Base-by-base conservation (phyloP, 1,140 invertebrate species). In the Chymomyza costata region DNA sequence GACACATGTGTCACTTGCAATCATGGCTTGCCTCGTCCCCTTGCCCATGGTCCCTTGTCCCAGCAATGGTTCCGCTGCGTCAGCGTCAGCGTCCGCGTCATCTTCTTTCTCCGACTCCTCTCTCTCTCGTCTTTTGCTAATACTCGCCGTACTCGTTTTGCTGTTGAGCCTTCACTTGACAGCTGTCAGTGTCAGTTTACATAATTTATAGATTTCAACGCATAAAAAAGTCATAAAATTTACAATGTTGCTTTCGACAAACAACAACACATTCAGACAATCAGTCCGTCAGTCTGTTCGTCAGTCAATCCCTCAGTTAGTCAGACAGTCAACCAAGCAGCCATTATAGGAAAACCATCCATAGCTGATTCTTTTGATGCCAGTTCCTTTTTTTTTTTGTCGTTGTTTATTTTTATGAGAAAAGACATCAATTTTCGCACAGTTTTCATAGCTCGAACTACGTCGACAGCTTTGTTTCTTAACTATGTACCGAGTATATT, bases 221-320 rank as follows among this genome's bases (percentile, higher is more conserved):
- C 73, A 78, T 78, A 78, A 78, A 78, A 78, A 80, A 78, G 73
- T 78, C 73, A 80, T 78, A 78, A 78, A 78, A 78, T 78, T 67
- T 78, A 80, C 73, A 78, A 78, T 78, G 73, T 78, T 78, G 73
- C 73, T 70, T 74, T 78, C 70, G 61, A 74, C 70, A 74, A 74
- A 67, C n/a, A n/a, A n/a, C n/a, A 74, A 61, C 48, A 74, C 46
- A 67, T 52, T 57, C 39, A 51, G 40, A 58, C 59, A 48, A n/a
- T n/a, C 48, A 58, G 37, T 45, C 40, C 28, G 17, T 35, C 50
- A 43, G 43, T 11, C 60, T 16, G 11, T 21, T 48, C 61, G 57
- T 61, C n/a, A n/a, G n/a, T n/a, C n/a, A n/a, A n/a, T n/a, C n/a
- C n/a, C n/a, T 11, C 60, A n/a, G 11, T 21, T 48, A 61, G 57